phyloP scores from a whole-genome alignment of 2,113 vertebrate species.

The Siniperca chuatsi region DNA sequence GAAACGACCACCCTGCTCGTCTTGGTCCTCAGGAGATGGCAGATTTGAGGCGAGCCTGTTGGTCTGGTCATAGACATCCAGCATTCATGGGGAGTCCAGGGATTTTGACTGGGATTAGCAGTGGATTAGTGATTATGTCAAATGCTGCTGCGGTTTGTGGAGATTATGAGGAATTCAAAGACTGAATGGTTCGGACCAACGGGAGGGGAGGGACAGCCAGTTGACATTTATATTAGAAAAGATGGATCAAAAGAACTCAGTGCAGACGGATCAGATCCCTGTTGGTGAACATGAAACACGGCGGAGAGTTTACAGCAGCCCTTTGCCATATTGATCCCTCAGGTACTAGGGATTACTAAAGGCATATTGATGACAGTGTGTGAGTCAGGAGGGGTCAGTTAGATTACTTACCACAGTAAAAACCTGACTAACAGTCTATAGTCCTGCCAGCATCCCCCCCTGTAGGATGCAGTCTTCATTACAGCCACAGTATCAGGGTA shows the following conservation, averaged over 20 bases:
- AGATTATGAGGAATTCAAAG: slow-evolving; percentile 67
- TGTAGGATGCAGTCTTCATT: neutral
- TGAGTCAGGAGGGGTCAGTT: neutral
- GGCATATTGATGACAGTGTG: neutral
- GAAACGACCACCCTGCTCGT: neutral
- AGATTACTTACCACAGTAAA: neutral
- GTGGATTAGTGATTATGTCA: slow-evolving; percentile 72
- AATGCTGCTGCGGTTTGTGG: slow-evolving; percentile 56
- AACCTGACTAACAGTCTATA: neutral
- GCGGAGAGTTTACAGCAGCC: neutral
- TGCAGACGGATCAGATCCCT: slow-evolving; percentile 6
- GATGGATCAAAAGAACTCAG: slow-evolving; percentile 22
- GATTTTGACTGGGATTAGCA: slow-evolving; percentile 70
- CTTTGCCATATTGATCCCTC: neutral
- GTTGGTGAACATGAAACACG: neutral
- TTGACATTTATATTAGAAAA: slow-evolving; percentile 13
- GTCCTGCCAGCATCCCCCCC: neutral
- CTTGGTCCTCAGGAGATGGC: slow-evolving; percentile 23
- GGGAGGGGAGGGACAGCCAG: neutral
- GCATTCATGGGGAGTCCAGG: slow-evolving; percentile 39
- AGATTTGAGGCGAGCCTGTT: slow-evolving; percentile 24
- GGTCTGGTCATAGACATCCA: slow-evolving; percentile 32
- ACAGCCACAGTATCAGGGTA: neutral
- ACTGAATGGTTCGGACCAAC: neutral
- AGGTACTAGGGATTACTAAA: slow-evolving; percentile 10